A percentile compares a stretch with the other conserved stretches of the same genome.
Conservation (phyloP, 2,113 vertebrate genomes). For the Melanerpes formicivorus region DNA sequence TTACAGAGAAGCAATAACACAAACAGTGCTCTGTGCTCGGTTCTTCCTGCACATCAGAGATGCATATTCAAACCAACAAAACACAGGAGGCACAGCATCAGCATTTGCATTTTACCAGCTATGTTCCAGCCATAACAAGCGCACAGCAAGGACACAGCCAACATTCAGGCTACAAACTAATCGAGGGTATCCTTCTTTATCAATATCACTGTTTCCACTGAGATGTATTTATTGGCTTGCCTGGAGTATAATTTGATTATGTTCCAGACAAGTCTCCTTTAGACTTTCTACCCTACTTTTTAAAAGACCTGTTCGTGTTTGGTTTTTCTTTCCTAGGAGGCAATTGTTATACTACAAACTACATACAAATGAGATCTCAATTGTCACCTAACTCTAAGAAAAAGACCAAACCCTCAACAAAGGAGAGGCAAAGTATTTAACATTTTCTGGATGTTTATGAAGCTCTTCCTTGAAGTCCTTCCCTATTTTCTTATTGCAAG, state of each 20-base stretch:
- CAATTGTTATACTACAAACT: background rate
- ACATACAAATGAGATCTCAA: background rate
- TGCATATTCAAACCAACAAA: background rate
- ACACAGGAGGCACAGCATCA: background rate
- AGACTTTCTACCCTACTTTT: background rate
- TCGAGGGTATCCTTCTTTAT: background rate
- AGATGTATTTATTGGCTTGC: background rate
- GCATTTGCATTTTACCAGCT: background rate
- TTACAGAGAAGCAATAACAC: background rate
- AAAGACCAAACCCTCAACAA: background rate
- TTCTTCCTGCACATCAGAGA: background rate
- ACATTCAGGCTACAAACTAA: background rate
- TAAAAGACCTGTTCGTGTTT: background rate
- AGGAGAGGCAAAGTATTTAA: background rate
- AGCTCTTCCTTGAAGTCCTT: background rate
- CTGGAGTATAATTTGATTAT: background rate
- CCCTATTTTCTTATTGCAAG: background rate
- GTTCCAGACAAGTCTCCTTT: background rate
- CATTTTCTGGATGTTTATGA: background rate
- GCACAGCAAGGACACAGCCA: background rate
- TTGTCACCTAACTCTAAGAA: background rate
- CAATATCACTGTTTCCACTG: background rate
- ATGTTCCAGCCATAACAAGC: background rate
- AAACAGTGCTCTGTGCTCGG: background rate
- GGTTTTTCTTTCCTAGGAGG: background rate